These are phyloP conservation scores for Pterostichus madidus DNA, from an alignment of 2,888 invertebrate genomes.

Conservation along the genomic window DNA sequence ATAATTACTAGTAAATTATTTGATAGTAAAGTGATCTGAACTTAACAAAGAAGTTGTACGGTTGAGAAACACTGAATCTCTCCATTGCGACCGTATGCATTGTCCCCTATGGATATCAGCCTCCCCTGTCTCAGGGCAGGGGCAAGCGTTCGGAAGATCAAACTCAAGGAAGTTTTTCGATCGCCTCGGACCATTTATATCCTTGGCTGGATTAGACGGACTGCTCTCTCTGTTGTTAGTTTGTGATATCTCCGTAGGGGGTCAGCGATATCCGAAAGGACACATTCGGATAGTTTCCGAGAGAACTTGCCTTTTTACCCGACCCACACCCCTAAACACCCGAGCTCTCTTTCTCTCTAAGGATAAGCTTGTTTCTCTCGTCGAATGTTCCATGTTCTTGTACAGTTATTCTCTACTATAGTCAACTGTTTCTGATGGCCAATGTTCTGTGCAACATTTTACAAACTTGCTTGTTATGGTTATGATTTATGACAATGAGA, in stretches of 20 bases:
- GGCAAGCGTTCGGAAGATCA: slow-evolving; percentile 21
- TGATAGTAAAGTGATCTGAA: too few relatives aligned
- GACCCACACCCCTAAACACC: slow-evolving; percentile 4
- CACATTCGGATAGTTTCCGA: slow-evolving; percentile 38
- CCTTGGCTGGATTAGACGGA: slow-evolving; percentile 34
- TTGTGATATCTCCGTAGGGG: slow-evolving; percentile 38
- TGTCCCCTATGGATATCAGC: slow-evolving; percentile 18
- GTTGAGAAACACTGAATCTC: not conserved
- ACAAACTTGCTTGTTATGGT: too few relatives aligned
- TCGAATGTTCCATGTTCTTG: too few relatives aligned
- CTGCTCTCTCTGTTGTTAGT: slow-evolving; percentile 38
- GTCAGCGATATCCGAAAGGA: slow-evolving; percentile 40
- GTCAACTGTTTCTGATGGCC: too few relatives aligned
- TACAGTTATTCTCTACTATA: too few relatives aligned
- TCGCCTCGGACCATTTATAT: slow-evolving; percentile 40
- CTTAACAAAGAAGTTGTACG: not conserved
- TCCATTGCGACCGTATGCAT: not conserved
- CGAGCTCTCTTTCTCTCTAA: not conserved
- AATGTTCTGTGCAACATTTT: too few relatives aligned
- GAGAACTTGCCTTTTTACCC: slow-evolving; percentile 38
- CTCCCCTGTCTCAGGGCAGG: not conserved
- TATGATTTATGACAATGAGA: too few relatives aligned
- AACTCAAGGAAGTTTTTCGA: slow-evolving; percentile 32
- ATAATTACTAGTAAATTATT: too few relatives aligned
- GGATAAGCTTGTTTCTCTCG: not conserved